Percentiles rank a stretch among this genome's conserved stretches.
These are phyloP conservation scores for Chrysolina oricalcia DNA, from an alignment of 2,888 invertebrate genomes.

Conservation along the genomic window DNA sequence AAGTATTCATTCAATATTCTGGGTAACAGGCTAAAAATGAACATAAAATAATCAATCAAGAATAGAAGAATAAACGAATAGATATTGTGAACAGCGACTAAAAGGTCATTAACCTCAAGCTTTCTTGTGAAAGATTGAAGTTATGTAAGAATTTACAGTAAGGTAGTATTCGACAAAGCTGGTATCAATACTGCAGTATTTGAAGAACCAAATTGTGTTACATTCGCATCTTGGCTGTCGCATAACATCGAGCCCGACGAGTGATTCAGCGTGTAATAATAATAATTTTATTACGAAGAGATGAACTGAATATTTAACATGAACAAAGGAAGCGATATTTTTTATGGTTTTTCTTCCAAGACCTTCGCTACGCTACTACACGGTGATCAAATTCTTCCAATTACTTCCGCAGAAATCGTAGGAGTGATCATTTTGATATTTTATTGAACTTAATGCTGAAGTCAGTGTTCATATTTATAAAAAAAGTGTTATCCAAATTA, in stretches of 20 bases:
- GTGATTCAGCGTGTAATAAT: background rate
- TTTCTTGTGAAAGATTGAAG: background rate
- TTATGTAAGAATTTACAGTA: conserved; percentile 3
- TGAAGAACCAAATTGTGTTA: background rate
- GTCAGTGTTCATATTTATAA: too few relatives aligned
- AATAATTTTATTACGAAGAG: too few relatives aligned
- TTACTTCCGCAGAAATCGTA: too few relatives aligned
- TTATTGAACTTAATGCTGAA: too few relatives aligned
- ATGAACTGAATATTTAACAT: too few relatives aligned
- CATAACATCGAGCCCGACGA: background rate
- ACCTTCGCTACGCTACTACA: too few relatives aligned
- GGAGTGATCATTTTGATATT: too few relatives aligned
- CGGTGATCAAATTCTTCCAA: too few relatives aligned
- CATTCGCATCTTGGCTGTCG: background rate
- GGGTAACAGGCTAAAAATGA: background rate
- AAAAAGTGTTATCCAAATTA: too few relatives aligned
- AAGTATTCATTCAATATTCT: too few relatives aligned
- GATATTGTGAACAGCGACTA: background rate
- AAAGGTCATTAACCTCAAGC: background rate
- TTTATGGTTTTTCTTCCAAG: too few relatives aligned
- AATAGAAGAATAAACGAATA: background rate
- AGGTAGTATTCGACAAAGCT: background rate
- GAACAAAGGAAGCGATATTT: too few relatives aligned
- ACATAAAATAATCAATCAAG: background rate
- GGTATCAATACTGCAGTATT: background rate